Evolutionary conservation across 2,113 vertebrate genomes (phyloP), one percentile per base, ranked within the genome.

Genomic region (Phoenicopterus ruber): DNA sequence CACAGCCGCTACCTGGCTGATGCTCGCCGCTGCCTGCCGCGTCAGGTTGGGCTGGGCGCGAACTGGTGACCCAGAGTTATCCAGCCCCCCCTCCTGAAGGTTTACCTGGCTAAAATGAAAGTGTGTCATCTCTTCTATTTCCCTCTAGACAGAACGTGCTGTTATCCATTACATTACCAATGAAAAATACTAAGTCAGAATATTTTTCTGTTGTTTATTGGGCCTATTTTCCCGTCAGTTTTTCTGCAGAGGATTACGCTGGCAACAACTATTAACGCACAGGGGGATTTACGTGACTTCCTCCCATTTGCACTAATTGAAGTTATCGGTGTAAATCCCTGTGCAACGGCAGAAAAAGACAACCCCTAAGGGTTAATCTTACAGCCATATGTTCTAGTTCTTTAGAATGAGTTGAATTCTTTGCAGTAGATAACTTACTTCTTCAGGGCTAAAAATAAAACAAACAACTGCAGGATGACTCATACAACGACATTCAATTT

Each of bases 391-490:
- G 94, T 90, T 95, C 83, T 86, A 80, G 76, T 88, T 91, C 87
- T 96, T 94, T 94, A 95, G 92, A 97, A 96, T 82, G 78, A 93
- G 76, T 70, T 1, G 15, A 89, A 81, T 66, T 92, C 78, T 91
- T 97, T 96, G 92, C 91, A 94, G 95, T 49, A 95, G 58, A 79
- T 94, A 97, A 93, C 77, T 95, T 97, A 93, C 77, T 95, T 97
- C 97, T 97, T 97, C 93, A 82, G 73, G 81, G 90, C 96, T 98
- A 98, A 98, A 98, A 98, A 98, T 98, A 97, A 97, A 96, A 97
- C 95, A 97, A 93, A 96, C 96, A 96, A 97, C 93, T 86, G 96
- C 94, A 95, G 94, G 82, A 91, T 97, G 98, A 98, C 94, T 98
- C 98, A 98, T 92, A 54, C 58, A 71, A 67, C 1, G 93, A 90